Conservation (phyloP, 1,140 invertebrate genomes). For the Phthorimaea operculella region DNA sequence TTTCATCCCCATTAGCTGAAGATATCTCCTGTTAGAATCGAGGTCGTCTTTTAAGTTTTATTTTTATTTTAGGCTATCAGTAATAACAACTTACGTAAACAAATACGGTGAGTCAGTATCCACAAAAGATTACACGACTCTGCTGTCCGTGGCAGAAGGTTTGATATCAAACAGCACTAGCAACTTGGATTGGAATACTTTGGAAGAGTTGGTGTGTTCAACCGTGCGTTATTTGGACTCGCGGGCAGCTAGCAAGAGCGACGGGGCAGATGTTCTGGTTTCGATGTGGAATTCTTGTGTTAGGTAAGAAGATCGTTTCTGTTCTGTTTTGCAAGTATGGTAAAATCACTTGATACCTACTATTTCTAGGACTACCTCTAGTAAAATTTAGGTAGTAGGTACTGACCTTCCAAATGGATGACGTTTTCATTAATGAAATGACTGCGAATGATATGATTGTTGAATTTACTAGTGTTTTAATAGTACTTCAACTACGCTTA, state of each 20-base stretch:
- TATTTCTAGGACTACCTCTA: too few species aligned
- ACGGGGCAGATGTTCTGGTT: constrained; percentile 18
- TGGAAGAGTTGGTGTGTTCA: constrained; percentile 28
- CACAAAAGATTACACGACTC: constrained; percentile 24
- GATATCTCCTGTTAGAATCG: too few species aligned
- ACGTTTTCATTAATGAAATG: too few species aligned
- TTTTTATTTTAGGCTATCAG: constrained; percentile 40
- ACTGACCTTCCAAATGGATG: too few species aligned
- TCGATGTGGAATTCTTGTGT: constrained; percentile 55
- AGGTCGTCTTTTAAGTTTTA: too few species aligned
- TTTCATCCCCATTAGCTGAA: too few species aligned
- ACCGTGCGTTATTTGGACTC: constrained; percentile 25
- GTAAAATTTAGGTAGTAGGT: too few species aligned
- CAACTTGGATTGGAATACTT: constrained; percentile 26
- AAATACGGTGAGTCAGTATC: constrained; percentile 29
- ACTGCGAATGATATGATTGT: too few species aligned
- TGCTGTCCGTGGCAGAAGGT: constrained; percentile 30
- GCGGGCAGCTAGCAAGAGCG: background rate
- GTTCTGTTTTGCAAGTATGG: too few species aligned
- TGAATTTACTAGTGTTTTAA: too few species aligned
- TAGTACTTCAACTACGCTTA: background rate
- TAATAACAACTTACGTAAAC: constrained; percentile 40
- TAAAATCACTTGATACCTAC: too few species aligned
- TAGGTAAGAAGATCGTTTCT: constrained; percentile 30
- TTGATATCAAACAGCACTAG: constrained; percentile 25